phyloP scores from a whole-genome alignment of 2,113 vertebrate species.

The Hypocryptadius cinnamomeus region DNA sequence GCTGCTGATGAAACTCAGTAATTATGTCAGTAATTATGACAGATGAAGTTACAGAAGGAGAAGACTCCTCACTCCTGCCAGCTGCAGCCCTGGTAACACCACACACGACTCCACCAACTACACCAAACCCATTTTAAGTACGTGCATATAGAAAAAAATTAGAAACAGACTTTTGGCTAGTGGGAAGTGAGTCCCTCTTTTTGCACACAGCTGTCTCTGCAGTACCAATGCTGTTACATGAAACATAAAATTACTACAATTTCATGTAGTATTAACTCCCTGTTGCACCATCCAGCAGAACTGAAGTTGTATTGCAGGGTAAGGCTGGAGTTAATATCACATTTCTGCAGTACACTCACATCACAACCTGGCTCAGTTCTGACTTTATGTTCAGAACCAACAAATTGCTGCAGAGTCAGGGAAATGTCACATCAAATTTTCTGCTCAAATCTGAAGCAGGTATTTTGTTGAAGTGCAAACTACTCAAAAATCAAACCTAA shows the following conservation, averaged over 20 bases:
- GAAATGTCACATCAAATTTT: neutral
- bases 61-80: neutral
- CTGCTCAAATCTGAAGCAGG: neutral
- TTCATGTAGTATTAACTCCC: neutral
- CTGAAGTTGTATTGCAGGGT: rapidly evolving
- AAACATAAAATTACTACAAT: neutral
- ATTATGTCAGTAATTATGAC: neutral
- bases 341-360: neutral
- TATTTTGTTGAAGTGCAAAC: slow-evolving; percentile 5
- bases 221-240: neutral
- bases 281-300: neutral
- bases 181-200: neutral
- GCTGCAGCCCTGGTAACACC: neutral
- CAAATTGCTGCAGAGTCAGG: neutral
- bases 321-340: neutral
- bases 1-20: neutral
- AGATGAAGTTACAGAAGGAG: neutral
- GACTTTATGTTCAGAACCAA: neutral
- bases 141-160: rapidly evolving
- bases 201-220: neutral
- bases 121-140: neutral
- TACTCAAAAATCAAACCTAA: neutral
- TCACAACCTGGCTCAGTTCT: neutral
- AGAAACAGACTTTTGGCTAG: neutral
- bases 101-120: neutral